phyloP scores from a whole-genome alignment of 2,797 vertebrate species.

The Fundulus diaphanus region DNA sequence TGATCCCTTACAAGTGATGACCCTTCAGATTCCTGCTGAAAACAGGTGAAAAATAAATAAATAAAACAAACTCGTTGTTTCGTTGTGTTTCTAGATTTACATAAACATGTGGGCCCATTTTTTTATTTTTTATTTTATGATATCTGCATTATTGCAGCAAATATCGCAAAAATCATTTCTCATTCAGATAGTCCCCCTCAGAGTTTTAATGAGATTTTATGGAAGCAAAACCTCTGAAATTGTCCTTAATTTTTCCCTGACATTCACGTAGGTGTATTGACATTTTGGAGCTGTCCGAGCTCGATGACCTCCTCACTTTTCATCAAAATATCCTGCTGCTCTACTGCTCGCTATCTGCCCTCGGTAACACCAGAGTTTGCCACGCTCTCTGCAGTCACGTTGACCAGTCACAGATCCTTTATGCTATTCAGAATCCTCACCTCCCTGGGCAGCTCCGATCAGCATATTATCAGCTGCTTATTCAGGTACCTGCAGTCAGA shows the following conservation, averaged over 20 bases:
- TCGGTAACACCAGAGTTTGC: conserved; percentile 91
- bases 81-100: not conserved
- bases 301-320: conserved; percentile 88
- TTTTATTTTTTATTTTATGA: not conserved
- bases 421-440: conserved; percentile 88
- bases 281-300: conserved; percentile 93
- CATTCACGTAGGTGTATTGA: conserved; percentile 85
- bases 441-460: conserved; percentile 88
- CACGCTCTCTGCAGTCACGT: conserved; percentile 94
- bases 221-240: conserved; percentile 7
- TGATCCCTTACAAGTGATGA: conserved; percentile 89
- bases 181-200: not conserved
- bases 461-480: conserved; percentile 91
- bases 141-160: conserved; percentile 1
- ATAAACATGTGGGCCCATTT: not conserved
- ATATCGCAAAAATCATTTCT: not conserved
- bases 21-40: conserved; percentile 92
- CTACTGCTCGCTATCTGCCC: conserved; percentile 91
- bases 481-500: conserved; percentile 69
- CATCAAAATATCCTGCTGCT: conserved; percentile 91
- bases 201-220: conserved; percentile 17
- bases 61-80: not conserved
- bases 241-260: conserved; percentile 11
- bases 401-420: conserved; percentile 92
- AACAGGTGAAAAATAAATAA: conserved; percentile 83